phyloP scores from a whole-genome alignment of 2,888 invertebrate species.

The Itoplectis maculator region DNA sequence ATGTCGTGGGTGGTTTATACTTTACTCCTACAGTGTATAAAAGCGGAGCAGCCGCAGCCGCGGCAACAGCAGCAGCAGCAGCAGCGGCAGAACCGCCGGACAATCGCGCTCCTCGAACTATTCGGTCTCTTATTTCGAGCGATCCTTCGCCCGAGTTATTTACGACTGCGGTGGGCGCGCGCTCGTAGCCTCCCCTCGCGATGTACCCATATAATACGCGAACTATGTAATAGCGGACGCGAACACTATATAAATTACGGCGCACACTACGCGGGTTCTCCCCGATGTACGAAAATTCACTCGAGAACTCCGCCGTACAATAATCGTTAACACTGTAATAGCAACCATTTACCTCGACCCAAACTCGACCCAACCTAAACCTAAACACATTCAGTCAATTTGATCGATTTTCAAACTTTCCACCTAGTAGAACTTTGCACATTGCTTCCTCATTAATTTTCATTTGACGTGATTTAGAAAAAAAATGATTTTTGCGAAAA shows the following conservation, averaged over 20 bases:
- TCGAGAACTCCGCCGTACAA: conserved; percentile 46
- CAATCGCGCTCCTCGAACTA: conserved; percentile 76
- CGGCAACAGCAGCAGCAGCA: no score
- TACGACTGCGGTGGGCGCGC: conserved; percentile 75
- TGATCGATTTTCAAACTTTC: conserved; percentile 65
- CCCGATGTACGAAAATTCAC: conserved; percentile 2
- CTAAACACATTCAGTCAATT: conserved; percentile 11
- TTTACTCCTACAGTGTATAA: conserved; percentile 73
- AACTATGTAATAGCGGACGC: conserved; percentile 15
- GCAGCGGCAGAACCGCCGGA: conserved; percentile 72
- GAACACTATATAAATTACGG: background rate
- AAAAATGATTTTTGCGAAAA: no score
- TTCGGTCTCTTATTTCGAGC: conserved; percentile 78
- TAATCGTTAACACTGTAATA: conserved; percentile 60
- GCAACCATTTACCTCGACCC: conserved; percentile 20
- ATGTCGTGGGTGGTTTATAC: conserved; percentile 82
- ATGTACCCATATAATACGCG: conserved; percentile 27
- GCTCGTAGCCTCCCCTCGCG: conserved; percentile 54
- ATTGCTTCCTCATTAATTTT: no score
- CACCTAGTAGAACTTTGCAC: conserved; percentile 55
- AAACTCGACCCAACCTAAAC: background rate
- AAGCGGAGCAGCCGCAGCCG: conserved; percentile 40
- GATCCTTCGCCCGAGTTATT: conserved; percentile 74
- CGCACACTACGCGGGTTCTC: background rate
- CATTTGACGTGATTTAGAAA: no score